Evolutionary conservation across 1,140 invertebrate genomes (phyloP).

Genomic region (Leptinotarsa defecta): DNA sequence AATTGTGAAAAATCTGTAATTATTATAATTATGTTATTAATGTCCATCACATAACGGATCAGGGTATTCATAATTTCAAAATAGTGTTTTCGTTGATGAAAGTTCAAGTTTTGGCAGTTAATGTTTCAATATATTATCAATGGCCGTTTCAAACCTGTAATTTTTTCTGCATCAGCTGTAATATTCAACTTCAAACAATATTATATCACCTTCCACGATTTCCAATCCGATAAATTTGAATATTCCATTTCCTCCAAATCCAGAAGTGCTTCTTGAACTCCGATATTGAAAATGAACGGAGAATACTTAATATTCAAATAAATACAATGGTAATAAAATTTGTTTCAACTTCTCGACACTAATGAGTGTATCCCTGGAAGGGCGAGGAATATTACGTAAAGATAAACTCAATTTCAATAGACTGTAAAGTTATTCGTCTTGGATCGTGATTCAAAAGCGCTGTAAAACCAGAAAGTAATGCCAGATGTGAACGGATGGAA

Average conservation of each 20-base stretch:
- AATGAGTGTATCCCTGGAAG: not conserved
- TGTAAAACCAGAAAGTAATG: constrained; percentile 1
- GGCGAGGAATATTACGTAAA: not conserved
- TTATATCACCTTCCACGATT: not conserved
- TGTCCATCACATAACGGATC: too few relatives aligned
- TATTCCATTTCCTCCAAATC: constrained; percentile 2
- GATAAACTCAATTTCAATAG: not conserved
- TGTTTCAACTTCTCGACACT: constrained; percentile 1
- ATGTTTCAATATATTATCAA: too few relatives aligned
- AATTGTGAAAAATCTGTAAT: too few relatives aligned
- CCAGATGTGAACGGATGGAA: not conserved
- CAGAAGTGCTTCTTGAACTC: not conserved
- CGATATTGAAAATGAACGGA: not conserved
- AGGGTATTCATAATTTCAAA: too few relatives aligned
- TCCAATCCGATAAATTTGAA: not conserved
- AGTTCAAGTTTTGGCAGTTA: too few relatives aligned
- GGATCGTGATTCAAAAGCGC: not conserved
- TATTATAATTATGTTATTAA: too few relatives aligned
- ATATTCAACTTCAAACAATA: not conserved
- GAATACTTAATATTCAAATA: not conserved
- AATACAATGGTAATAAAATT: constrained; percentile 4
- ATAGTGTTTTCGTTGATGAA: too few relatives aligned
- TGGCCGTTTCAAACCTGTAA: not conserved
- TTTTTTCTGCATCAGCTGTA: not conserved
- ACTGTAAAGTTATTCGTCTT: not conserved